Conservation (phyloP, 1,140 invertebrate species). For the Laupala kohalensis region DNA sequence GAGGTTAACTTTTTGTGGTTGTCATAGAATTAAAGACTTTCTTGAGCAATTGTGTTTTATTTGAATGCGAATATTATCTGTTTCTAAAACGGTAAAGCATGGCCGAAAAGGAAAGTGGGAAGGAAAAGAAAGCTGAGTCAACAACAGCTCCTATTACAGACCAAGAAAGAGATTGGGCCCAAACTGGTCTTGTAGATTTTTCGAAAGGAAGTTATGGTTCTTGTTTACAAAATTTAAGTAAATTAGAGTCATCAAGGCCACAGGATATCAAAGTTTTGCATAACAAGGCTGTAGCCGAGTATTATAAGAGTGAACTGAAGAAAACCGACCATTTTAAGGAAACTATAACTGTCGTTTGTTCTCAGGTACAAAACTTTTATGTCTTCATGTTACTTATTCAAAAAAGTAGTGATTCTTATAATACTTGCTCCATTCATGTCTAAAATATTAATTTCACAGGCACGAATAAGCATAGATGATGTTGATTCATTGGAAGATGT, state of each 20-base stretch:
- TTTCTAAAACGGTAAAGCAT: no score
- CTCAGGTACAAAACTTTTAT: constrained; percentile 34
- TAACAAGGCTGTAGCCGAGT: constrained; percentile 59
- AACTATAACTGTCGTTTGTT: constrained; percentile 44
- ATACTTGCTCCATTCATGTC: not conserved
- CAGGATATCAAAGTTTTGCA: constrained; percentile 55
- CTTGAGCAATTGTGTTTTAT: no score
- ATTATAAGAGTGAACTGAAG: constrained; percentile 51
- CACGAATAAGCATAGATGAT: constrained; percentile 36
- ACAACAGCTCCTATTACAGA: constrained; percentile 28
- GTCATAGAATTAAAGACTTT: no score
- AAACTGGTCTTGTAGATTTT: constrained; percentile 41
- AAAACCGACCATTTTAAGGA: constrained; percentile 58
- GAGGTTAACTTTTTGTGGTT: no score
- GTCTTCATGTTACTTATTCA: constrained; percentile 9
- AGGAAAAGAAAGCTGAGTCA: constrained; percentile 20
- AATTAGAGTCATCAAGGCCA: constrained; percentile 40
- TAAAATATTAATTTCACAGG: constrained; percentile 22
- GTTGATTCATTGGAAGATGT: constrained; percentile 46
- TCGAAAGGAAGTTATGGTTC: constrained; percentile 36
- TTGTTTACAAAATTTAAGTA: constrained; percentile 42
- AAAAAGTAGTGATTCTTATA: not conserved
- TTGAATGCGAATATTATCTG: no score
- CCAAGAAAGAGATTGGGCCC: constrained; percentile 40
- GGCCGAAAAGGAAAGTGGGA: constrained; percentile 13